Evolutionary conservation across 2,888 invertebrate genomes (phyloP), one percentile per base, ranked within the genome.

Genomic region (Atethmia centrago): DNA sequence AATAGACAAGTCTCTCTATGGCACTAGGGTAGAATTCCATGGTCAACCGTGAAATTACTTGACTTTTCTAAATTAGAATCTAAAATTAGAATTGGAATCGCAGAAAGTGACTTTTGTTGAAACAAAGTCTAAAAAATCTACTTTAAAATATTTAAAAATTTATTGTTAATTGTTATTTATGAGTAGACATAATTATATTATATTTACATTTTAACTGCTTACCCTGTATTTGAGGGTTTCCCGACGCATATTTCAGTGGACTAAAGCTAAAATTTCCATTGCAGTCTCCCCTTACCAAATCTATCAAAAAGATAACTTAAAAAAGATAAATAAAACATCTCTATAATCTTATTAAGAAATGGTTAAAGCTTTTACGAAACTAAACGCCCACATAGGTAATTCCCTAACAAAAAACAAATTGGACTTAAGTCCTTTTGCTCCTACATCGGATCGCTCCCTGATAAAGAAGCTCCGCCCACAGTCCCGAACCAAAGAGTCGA

Each of bases 381-480:
- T 1, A 61, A 45, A 53, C 53, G 36, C 28, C 28, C 28, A 47
- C 16, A 0, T 10, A n/a, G n/a, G n/a, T n/a, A 16, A 36, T n/a
- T 51, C 55, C 8, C 3, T 21, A 14, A 4, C 0, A 66, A 42
- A 59, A 2, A 67, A 25, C 36, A n/a, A 28, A 25, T 31, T 49
- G 19, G 16, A 74, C 49, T 3, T 82, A 67, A 4, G 75, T 16
- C 72, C 1, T 40, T 82, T 77, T 61, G 53, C 10, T 72, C 1
- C 40, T 63, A 31, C 16, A 40, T 12, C 14, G 1, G 3, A 9
- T 16, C 53, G 31, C 55, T 64, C 71, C 73, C 65, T 40, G 51
- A 63, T 55, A 36, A n/a, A 64, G 47, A 69, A 72, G 63, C 85
- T 62, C 77, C 86, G 64, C 86, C 86, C 67, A 55, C 61, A 21